Percentiles rank a stretch among this genome's conserved stretches.
These are phyloP conservation scores for Bombyx mandarina DNA, from an alignment of 1,140 invertebrate genomes.

Conservation along the genomic window DNA sequence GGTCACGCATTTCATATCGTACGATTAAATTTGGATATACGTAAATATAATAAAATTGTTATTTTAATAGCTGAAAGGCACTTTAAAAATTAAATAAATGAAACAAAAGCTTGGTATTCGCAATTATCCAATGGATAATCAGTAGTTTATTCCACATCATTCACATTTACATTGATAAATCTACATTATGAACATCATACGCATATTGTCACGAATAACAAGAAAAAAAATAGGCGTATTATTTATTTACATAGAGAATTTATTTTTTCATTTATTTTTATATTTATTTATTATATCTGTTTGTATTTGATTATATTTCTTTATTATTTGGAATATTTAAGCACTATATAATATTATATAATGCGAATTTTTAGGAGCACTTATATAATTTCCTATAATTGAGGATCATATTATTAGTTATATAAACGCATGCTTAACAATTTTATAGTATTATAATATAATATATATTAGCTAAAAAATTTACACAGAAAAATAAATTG, in stretches of 20 bases:
- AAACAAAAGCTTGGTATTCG: constrained; percentile 58
- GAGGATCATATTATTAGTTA: constrained; percentile 10
- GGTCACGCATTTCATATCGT: neutral
- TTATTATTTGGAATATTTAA: constrained; percentile 46
- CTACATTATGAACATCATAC: constrained; percentile 61
- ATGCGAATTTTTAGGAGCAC: constrained; percentile 42
- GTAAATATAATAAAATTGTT: too few species aligned
- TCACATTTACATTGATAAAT: constrained; percentile 56
- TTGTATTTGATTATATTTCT: constrained; percentile 14
- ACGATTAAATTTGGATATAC: neutral
- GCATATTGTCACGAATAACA: constrained; percentile 61
- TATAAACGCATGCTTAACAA: constrained; percentile 16
- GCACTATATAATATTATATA: constrained; percentile 67
- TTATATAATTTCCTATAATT: constrained; percentile 30
- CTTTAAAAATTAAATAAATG: constrained; percentile 27
- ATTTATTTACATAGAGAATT: constrained; percentile 51
- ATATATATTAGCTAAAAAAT: constrained; percentile 18
- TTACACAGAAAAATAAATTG: constrained; percentile 20
- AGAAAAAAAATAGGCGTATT: constrained; percentile 43
- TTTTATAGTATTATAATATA: constrained; percentile 13
- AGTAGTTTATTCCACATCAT: constrained; percentile 56
- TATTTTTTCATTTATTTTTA: constrained; percentile 1
- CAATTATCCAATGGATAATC: constrained; percentile 61
- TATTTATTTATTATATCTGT: constrained; percentile 35
- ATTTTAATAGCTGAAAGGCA: neutral